Base-by-base conservation (phyloP, 2,113 vertebrate genomes). In the Cinclus cinclus region DNA sequence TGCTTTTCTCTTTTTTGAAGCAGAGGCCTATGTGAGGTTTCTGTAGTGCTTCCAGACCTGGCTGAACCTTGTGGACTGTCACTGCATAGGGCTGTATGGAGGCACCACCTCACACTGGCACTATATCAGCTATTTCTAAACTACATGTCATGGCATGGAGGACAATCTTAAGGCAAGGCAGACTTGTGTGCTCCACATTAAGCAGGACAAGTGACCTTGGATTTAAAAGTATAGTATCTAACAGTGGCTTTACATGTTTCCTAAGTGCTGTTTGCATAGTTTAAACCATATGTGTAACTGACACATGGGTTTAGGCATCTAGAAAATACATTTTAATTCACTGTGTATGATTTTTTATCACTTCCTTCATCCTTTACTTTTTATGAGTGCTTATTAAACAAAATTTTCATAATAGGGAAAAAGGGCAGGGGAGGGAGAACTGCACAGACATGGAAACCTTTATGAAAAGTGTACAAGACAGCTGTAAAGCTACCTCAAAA, bases 71-170 rank as follows among this genome's bases (percentile, higher is more conserved):
- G 7, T 47, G 67, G 52, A 35, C 52, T 46, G n/a, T 16, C 5
- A 1, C 2, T n/a, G 41, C 42, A 30, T 4, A 28, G 69, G 31
- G 56, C 64, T 3, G 3, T 19, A 15, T 0, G 3, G 82, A 67
- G 41, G 11, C 49, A 52, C 27, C 70, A 42, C 75, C 70, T 68
- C 83, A 73, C 49, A 68, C 19, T 63, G 71, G 39, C 41, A 18
- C 47, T 27, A 13, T 31, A 22, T 35, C 60, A 44, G 35, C 37
- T 67, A 50, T 55, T 71, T 50, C 68, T 56, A 63, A 86, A 42
- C 39, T 41, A 64, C 1, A 1, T 2, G 1, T 46, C 31, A 9
- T 10, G 69, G 42, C 33, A 13, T 16, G 50, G 27, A 64, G 59
- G 24, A 71, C 20, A 42, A 58, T 41, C 28, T 14, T 14, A 67